Percentiles rank a stretch among this genome's conserved stretches.
Conservation (phyloP, 2,888 invertebrate genomes). For the Alviniconcha strummeri region DNA sequence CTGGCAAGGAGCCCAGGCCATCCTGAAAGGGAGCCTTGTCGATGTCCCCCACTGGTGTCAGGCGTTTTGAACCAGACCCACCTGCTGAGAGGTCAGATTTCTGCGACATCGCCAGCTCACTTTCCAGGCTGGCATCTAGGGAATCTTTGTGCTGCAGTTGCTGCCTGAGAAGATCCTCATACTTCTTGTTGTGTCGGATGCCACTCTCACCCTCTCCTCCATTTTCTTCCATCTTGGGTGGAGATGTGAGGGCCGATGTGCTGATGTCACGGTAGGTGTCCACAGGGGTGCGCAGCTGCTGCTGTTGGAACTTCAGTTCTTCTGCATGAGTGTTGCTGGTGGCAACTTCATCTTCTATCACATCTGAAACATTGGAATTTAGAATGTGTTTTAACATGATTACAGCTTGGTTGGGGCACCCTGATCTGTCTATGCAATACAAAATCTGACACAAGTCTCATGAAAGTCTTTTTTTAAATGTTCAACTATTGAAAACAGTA, state of each 20-base stretch:
- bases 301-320: conserved; percentile 45
- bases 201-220: conserved; percentile 30
- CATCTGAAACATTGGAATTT: conserved; percentile 46
- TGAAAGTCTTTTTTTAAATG: no score
- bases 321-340: conserved; percentile 36
- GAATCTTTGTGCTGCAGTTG: conserved; percentile 48
- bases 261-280: conserved; percentile 37
- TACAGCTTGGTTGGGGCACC: no score
- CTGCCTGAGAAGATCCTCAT: conserved; percentile 54
- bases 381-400: background rate
- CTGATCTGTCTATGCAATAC: no score
- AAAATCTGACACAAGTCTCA: no score
- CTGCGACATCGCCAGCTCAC: conserved; percentile 24
- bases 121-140: conserved; percentile 38
- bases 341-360: conserved; percentile 54
- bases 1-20: conserved; percentile 38
- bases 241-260: conserved; percentile 24
- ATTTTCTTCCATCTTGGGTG: conserved; percentile 32
- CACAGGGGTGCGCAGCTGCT: conserved; percentile 30
- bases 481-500: no score
- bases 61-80: conserved; percentile 44
- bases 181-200: conserved; percentile 48
- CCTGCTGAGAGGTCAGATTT: conserved; percentile 44
- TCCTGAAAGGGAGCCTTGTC: conserved; percentile 53
- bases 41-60: conserved; percentile 59